Evolutionary conservation across 2,797 vertebrate species (phyloP), one percentile per base, ranked within the genome.

Genomic region (Margarornis squamiger): DNA sequence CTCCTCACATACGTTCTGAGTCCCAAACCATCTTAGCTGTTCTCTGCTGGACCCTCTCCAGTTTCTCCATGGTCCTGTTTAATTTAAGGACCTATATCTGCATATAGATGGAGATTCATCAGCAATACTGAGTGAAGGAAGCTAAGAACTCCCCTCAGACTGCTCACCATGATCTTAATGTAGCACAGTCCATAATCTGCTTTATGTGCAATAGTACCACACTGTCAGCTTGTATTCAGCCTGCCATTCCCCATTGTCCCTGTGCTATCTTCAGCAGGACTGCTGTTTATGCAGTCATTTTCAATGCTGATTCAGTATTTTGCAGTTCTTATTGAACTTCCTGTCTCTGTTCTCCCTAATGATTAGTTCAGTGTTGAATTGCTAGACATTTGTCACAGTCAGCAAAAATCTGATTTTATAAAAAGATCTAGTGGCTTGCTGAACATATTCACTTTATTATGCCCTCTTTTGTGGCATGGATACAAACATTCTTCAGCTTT

Each of bases 351-450:
- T 84, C 32, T 91, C 73, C 58, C 49, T 81, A 72, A 74, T 82
- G 67, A 93, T 76, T 75, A 84, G 39, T 24, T 78, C 51, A 30
- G n/a, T 36, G 6, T 52, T 45, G 29, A 45, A 63, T 34, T 80
- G 34, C 45, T 71, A 48, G 65, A 71, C 0, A 0, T 74, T 86
- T 86, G 45, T 84, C 36, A 51, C 17, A 80, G 48, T 78, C 80
- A 77, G 73, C 66, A 92, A 61, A 90, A 86, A 54, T 49, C 32
- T 88, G 36, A 26, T 57, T 94, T 93, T 52, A 68, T 78, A 86
- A 86, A 86, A 86, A n/a, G 54, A 80, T 27, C 68, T 80, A 62
- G 34, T 45, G 79, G 45, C 52, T 83, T 80, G 45, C 86, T 88
- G 72, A 90, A 72, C 10, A 71, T 32, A 72, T 54, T 78, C 13